Evolutionary conservation across 2,888 invertebrate species (phyloP), one percentile per base, ranked within the genome.

Genomic region (Pardosa pseudoannulata): DNA sequence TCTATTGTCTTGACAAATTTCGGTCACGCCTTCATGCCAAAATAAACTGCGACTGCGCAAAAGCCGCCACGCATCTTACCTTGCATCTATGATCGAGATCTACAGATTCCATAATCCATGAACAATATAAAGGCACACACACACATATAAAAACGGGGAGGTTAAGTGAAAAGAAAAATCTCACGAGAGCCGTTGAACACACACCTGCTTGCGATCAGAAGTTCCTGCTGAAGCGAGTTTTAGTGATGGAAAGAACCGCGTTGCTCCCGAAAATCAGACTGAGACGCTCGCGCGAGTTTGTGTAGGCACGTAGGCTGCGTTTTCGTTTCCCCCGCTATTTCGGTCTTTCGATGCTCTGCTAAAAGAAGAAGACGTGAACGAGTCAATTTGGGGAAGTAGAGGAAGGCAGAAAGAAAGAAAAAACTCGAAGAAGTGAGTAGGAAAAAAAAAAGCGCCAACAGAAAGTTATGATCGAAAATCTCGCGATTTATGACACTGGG

Each of bases 381-480:
- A 56, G 23, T 56, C 23, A 1, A 23, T 3, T 56, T 56, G 19
- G n/a, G n/a, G n/a, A n/a, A n/a, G n/a, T n/a, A n/a, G n/a, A n/a
- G n/a, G n/a, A n/a, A n/a, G n/a, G n/a, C n/a, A n/a, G n/a, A n/a
- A n/a, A n/a, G n/a, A n/a, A n/a, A n/a, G n/a, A n/a, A n/a, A n/a
- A n/a, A n/a, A n/a, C n/a, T n/a, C n/a, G n/a, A n/a, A n/a, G n/a
- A n/a, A n/a, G n/a, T n/a, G n/a, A n/a, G n/a, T n/a, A n/a, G 11
- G 23, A 56, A 56, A 56, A 56, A 23, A 56, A 56, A 56, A 56
- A n/a, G n/a, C 36, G 56, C 11, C 2, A 23, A 23, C 19, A 16
- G 23, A 23, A 16, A 56, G 56, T 56, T 56, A 56, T 56, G 56
- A 56, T 56, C 56, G 56, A 56, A 56, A 23, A 56, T 56, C 56